Evolutionary conservation across 2,888 invertebrate species (phyloP), one percentile per base, ranked within the genome.

Genomic region (Aquatica leii): DNA sequence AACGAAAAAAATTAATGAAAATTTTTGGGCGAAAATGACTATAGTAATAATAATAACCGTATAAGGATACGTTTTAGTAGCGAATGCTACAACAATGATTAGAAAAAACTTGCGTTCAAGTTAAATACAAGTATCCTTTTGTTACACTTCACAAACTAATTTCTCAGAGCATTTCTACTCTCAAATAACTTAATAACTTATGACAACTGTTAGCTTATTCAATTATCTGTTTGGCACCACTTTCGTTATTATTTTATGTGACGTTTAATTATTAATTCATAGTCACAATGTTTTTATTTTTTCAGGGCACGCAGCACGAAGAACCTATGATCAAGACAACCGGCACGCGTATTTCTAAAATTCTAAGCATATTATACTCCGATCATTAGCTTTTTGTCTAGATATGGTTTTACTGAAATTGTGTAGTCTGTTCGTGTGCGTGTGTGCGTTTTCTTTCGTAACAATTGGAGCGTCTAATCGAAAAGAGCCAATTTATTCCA

Each of bases 401-500:
- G 65, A 65, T 65, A 70, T 70, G 70, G 67, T 67, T 65, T 65
- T 67, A 65, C 68, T 66, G 68, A 65, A 68, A 68, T 70, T 69
- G 66, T 68, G 64, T 70, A 61, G 60, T 66, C 60, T 66, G 57
- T 52, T 70, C 62, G 58, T 70, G 54, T 65, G 57, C 62, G 62
- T 65, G 59, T 67, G 68, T 67, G 65, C 62, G 49, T 62, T 65
- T 55, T 57, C 61, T 49, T 18, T 53, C 50, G 66, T 59, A 57
- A 61, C 62, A 57, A 49, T 54, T 58, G 62, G 46, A 68, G 59
- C 52, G 46, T 56, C 31, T 35, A 52, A 55, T 50, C 53, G 58
- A 59, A 55, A 35, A 49, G 31, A 59, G 46, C 81, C 83, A 41
- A 85, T 91, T 76, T 94, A 89, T 82, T 88, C 88, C 82, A 93